Base-by-base conservation (phyloP, 2,113 vertebrate species). In the Heliornis fulica region DNA sequence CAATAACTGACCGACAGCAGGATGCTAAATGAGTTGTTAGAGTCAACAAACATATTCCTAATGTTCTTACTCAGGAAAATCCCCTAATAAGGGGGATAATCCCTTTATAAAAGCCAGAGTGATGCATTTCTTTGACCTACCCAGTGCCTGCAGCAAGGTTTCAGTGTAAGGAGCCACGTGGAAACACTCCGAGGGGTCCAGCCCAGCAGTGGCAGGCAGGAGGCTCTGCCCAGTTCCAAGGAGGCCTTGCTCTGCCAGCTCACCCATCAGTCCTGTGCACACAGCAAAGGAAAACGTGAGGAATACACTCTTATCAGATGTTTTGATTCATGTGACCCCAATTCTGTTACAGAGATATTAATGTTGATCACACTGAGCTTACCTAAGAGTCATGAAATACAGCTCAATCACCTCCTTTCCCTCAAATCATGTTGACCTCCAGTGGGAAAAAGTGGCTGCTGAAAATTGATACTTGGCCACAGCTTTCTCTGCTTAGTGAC, bases 221-320 rank as follows among this genome's bases (percentile, higher is more conserved):
- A 22, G 51, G 71, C 83, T 91, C 63, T 56, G 75, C 43, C 95
- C 4, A 1, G 32, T 76, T 76, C 89, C 88, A 11, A 89, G 92
- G 48, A 97, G 76, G 50, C 94, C 93, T 43, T 89, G 40, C 69
- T 90, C 71, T 40, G 94, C 92, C 72, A 98, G 78, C 76, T 97
- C 97, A 11, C 89, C 97, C 96, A 97, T 96, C 91, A 98, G 81
- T 29, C 94, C 98, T 98, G 92, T 23, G 89, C 86, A 25, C 59
- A 63, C 43, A 95, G 85, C 45, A 80, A 68, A 40, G 76, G 43
- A 34, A 59, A 20, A 36, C 0, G 1, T 43, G 60, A 91, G 32
- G 11, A 64, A 51, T 9, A 18, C 25, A 22, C 15, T 13, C 43
- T 32, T 46, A 11, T 1, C 63, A 41, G 25, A 43, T 4, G 17